These are phyloP conservation scores for Beroe forskalii DNA, from an alignment of 37 sponge, comb jelly and placozoan species.

Conservation along the genomic window DNA sequence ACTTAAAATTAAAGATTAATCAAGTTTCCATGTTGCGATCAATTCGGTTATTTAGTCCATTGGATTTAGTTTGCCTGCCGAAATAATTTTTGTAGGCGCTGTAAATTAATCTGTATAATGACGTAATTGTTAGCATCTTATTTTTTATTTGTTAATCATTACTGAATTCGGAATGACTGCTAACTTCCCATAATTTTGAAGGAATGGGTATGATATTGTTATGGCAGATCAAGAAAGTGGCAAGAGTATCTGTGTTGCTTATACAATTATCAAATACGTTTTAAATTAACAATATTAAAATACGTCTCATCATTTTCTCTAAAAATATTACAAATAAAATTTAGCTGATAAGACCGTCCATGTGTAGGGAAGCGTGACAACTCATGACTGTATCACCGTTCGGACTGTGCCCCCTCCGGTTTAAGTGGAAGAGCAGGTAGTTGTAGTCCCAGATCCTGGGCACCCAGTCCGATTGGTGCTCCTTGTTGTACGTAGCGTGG, in stretches of 20 bases:
- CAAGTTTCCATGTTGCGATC: not conserved
- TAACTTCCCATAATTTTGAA: too few species aligned
- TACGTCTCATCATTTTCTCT: not conserved
- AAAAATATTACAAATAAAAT: not conserved
- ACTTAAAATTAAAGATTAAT: not conserved
- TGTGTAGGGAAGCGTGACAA: conserved; percentile 26
- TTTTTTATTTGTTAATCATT: conserved; percentile 51
- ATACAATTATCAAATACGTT: conserved; percentile 64
- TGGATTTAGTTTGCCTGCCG: not conserved
- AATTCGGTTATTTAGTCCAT: not conserved
- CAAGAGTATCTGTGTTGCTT: conserved; percentile 23
- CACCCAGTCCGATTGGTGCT: conserved; percentile 41
- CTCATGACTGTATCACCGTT: conserved; percentile 14
- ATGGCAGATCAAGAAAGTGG: not conserved
- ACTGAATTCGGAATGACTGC: too few species aligned
- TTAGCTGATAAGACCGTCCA: conserved; percentile 13
- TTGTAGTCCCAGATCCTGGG: conserved; percentile 62
- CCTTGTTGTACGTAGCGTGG: conserved; percentile 20
- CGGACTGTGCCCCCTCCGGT: conserved; percentile 4
- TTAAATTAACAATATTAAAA: conserved; percentile 25
- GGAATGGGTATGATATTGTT: too few species aligned
- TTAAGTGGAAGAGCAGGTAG: conserved; percentile 61
- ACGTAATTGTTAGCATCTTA: conserved; percentile 38
- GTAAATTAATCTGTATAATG: conserved; percentile 51
- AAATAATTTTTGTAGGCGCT: conserved; percentile 52